These are phyloP conservation scores for Psettodes erumei DNA, from an alignment of 2,113 vertebrate genomes.

Conservation along the genomic window DNA sequence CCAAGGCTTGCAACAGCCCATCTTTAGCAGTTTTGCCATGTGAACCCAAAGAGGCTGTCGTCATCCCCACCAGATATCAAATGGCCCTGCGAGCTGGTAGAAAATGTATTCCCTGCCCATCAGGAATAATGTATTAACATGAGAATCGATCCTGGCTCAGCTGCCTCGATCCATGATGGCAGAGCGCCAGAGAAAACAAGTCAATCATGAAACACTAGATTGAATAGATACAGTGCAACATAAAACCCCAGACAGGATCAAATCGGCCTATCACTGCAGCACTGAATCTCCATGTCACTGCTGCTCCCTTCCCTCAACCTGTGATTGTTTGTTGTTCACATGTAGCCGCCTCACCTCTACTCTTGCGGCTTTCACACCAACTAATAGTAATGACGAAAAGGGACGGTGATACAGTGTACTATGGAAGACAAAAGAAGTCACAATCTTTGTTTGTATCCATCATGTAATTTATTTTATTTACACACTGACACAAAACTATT, in stretches of 20 bases:
- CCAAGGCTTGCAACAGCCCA: background rate
- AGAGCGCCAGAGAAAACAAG: slow-evolving; percentile 24
- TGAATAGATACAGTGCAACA: slow-evolving; percentile 29
- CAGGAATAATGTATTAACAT: slow-evolving; percentile 34
- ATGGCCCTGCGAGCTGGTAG: background rate
- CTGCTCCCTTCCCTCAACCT: background rate
- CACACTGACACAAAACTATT: background rate
- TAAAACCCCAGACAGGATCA: slow-evolving; percentile 34
- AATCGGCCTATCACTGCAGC: background rate
- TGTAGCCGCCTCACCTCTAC: background rate
- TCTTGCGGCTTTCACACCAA: background rate
- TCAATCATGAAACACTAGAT: slow-evolving; percentile 27
- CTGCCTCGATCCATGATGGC: background rate
- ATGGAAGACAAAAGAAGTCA: background rate
- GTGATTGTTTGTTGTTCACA: slow-evolving; percentile 20
- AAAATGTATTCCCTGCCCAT: slow-evolving; percentile 23
- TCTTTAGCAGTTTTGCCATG: background rate
- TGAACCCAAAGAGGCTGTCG: background rate
- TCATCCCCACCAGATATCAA: background rate
- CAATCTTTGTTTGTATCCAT: background rate
- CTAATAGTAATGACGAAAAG: background rate
- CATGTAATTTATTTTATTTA: slow-evolving; percentile 7
- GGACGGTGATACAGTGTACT: background rate
- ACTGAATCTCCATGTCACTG: slow-evolving; percentile 9
- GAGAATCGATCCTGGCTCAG: slow-evolving; percentile 34